Conservation (phyloP, 2,888 invertebrate genomes). For the Stenodema calcarata region DNA sequence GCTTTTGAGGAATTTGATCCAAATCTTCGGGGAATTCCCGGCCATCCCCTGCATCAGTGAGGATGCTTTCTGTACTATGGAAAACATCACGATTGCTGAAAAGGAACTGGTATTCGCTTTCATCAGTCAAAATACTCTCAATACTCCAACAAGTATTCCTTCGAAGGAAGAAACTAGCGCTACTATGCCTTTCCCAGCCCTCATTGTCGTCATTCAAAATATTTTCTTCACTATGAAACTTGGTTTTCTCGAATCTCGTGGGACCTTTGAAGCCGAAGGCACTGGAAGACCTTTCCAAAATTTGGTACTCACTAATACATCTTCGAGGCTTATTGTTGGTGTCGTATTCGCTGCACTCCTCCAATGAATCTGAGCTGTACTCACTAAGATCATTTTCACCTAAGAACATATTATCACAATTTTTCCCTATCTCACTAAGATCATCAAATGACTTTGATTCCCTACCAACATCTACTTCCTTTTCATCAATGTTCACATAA, state of each 20-base stretch:
- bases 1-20: constrained; percentile 56
- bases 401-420: constrained; percentile 45
- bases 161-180: constrained; percentile 82
- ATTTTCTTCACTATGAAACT: constrained; percentile 58
- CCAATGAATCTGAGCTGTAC: constrained; percentile 80
- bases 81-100: constrained; percentile 57
- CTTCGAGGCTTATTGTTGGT: constrained; percentile 64
- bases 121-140: constrained; percentile 79
- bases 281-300: constrained; percentile 61
- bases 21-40: constrained; percentile 56
- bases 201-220: constrained; percentile 57
- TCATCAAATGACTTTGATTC: constrained; percentile 56
- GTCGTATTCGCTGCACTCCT: constrained; percentile 67
- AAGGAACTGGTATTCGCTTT: constrained; percentile 67
- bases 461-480: constrained; percentile 52
- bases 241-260: constrained; percentile 55
- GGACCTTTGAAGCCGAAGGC: constrained; percentile 53
- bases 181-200: constrained; percentile 63
- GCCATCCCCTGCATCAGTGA: constrained; percentile 71
- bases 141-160: constrained; percentile 73
- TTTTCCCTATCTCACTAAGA: constrained; percentile 55
- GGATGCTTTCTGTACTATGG: constrained; percentile 77
- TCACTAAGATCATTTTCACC: constrained; percentile 63
- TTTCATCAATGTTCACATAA: constrained; percentile 57
- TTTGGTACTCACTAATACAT: constrained; percentile 80